A percentile compares a stretch with the other conserved stretches of the same genome.
Conservation (phyloP, 1,140 invertebrate genomes). For the Lordiphosa collinella region DNA sequence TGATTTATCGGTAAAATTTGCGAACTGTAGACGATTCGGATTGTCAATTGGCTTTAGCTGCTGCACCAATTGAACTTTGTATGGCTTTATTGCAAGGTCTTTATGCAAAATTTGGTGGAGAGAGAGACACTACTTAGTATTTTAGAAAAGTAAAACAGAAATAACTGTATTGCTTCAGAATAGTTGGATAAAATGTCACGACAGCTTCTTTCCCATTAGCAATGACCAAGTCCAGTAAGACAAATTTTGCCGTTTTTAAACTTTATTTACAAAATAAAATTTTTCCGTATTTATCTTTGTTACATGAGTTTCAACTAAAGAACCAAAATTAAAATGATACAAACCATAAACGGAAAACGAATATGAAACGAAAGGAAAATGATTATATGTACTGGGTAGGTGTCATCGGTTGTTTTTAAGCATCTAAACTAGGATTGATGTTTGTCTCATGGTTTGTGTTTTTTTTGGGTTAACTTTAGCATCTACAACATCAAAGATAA, state of each 20-base stretch:
- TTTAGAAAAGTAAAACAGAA: no score
- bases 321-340: constrained; percentile 38
- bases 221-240: constrained; percentile 13
- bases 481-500: constrained; percentile 73
- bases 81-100: no score
- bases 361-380: constrained; percentile 26
- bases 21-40: no score
- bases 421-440: constrained; percentile 21
- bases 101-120: no score
- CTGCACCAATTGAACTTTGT: no score
- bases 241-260: constrained; percentile 46
- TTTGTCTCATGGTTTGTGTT: constrained; percentile 10
- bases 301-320: constrained; percentile 38
- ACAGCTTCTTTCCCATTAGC: background rate
- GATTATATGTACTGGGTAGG: constrained; percentile 14
- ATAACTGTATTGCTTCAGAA: no score
- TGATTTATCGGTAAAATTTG: no score
- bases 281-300: constrained; percentile 36
- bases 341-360: constrained; percentile 22
- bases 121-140: no score
- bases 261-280: constrained; percentile 76
- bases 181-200: no score
- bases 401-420: constrained; percentile 7
- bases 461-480: constrained; percentile 17
- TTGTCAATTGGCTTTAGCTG: no score